Conservation (phyloP, 2,113 vertebrate genomes). For the Ictalurus punctatus region DNA sequence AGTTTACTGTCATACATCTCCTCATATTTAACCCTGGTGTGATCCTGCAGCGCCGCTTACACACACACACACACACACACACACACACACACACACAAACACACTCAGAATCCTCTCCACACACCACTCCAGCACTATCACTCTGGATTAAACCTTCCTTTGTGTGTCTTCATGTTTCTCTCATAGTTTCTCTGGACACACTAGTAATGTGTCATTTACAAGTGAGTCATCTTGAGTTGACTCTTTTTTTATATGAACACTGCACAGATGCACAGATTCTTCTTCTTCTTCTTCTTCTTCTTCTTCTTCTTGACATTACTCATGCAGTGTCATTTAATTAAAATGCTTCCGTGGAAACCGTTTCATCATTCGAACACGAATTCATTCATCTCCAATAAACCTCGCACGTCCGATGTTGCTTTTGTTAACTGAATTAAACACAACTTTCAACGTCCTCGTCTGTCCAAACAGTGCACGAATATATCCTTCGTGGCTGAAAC, state of each 20-base stretch:
- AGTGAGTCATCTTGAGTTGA: not conserved
- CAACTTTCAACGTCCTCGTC: not conserved
- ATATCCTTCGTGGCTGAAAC: not conserved
- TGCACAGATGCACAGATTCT: not conserved
- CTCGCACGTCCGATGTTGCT: not conserved
- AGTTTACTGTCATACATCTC: conserved; percentile 35
- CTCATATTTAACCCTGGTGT: conserved; percentile 30
- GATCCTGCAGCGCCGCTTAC: conserved; percentile 17
- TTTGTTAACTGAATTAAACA: not conserved
- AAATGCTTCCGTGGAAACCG: not conserved
- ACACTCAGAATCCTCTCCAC: not conserved
- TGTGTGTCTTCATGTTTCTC: not conserved
- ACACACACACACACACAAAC: not conserved
- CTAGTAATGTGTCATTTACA: not conserved
- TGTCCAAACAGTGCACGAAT: not conserved
- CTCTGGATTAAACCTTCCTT: not conserved
- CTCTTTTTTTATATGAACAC: not conserved
- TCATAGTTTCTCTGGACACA: not conserved
- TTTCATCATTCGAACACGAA: not conserved
- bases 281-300: no score
- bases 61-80: conserved; percentile 22
- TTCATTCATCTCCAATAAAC: not conserved
- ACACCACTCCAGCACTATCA: not conserved
- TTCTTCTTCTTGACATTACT: not conserved
- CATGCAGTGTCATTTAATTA: not conserved